phyloP scores from a whole-genome alignment of 2,888 invertebrate species.

The Pheosia gnoma region DNA sequence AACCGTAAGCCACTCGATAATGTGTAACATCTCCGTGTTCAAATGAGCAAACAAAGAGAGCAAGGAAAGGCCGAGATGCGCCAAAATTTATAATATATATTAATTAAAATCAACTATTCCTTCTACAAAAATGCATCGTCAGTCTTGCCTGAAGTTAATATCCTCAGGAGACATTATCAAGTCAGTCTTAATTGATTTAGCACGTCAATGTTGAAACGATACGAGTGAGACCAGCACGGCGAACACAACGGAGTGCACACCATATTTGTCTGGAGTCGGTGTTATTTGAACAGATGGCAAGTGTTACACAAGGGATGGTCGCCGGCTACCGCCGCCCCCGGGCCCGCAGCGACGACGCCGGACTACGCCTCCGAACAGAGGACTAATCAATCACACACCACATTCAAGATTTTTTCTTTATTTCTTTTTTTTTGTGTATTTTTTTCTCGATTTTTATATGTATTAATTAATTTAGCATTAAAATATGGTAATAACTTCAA shows the following conservation, averaged over 20 bases:
- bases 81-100: slow-evolving; percentile 40
- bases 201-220: slow-evolving; percentile 44
- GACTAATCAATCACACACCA: slow-evolving; percentile 81
- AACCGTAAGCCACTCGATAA: slow-evolving; percentile 60
- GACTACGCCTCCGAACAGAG: slow-evolving; percentile 47
- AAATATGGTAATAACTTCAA: slow-evolving; percentile 81
- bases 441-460: slow-evolving; percentile 68
- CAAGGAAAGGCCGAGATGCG: slow-evolving; percentile 69
- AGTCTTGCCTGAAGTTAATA: slow-evolving; percentile 62
- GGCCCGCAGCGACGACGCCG: slow-evolving; percentile 29
- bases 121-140: slow-evolving; percentile 74
- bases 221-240: slow-evolving; percentile 32
- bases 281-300: slow-evolving; percentile 72
- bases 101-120: slow-evolving; percentile 61
- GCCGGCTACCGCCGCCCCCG: slow-evolving; percentile 26
- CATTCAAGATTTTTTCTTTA: slow-evolving; percentile 81
- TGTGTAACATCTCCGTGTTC: slow-evolving; percentile 70
- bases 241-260: slow-evolving; percentile 40
- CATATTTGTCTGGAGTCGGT: slow-evolving; percentile 21
- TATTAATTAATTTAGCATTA: slow-evolving; percentile 83
- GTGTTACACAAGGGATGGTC: slow-evolving; percentile 71
- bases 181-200: slow-evolving; percentile 69
- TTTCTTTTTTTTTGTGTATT: slow-evolving; percentile 77
- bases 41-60: slow-evolving; percentile 70
- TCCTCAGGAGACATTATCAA: slow-evolving; percentile 56